Conservation (phyloP, 2,888 invertebrate species). For the Nephrotoma flavescens region DNA sequence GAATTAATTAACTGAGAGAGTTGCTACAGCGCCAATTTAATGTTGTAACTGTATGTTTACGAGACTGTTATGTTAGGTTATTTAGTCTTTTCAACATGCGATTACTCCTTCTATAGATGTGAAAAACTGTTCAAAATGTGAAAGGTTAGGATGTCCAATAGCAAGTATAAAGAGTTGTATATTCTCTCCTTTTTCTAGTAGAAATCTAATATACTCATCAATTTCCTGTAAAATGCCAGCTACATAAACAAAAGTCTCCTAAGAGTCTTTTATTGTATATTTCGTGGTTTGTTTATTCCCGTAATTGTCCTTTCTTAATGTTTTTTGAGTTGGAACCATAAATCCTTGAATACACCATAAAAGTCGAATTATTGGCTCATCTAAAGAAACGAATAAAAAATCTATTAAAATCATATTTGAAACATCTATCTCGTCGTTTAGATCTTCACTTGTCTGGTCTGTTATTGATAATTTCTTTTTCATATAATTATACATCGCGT, state of each 20-base stretch:
- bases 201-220: background rate
- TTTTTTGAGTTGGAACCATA: slow-evolving; percentile 1
- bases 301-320: background rate
- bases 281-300: background rate
- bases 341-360: slow-evolving; percentile 5
- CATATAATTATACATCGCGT: background rate
- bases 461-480: background rate
- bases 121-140: background rate
- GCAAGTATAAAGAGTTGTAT: background rate
- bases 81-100: too few relatives aligned
- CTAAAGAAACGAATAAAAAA: background rate
- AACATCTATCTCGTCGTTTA: too few relatives aligned
- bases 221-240: background rate
- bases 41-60: too few relatives aligned
- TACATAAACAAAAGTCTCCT: background rate
- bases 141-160: background rate
- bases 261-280: background rate
- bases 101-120: background rate
- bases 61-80: too few relatives aligned
- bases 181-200: background rate
- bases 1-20: too few relatives aligned
- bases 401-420: too few relatives aligned
- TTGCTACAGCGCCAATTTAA: too few relatives aligned
- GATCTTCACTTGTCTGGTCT: too few relatives aligned
- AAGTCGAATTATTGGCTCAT: background rate